These are phyloP conservation scores for Theropithecus gelada DNA, from an alignment of 2,113 vertebrate species.

Conservation along the genomic window DNA sequence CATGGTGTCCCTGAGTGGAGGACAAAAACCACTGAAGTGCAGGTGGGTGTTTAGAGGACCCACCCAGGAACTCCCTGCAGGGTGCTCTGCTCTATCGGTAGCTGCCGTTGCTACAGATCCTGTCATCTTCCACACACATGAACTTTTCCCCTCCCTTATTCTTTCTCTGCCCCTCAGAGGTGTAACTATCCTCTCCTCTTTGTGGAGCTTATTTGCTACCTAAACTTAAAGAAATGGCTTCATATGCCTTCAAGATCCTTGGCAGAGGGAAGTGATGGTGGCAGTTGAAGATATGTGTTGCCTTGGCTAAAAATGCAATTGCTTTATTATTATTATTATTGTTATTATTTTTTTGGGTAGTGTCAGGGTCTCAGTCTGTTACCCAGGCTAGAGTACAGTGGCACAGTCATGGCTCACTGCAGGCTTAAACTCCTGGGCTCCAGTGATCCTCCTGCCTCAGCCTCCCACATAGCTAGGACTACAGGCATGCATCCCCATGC, in stretches of 20 bases:
- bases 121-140: accelerated
- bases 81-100: no score
- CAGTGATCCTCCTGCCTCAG: no score
- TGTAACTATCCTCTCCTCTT: neutral
- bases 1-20: neutral
- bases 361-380: no score
- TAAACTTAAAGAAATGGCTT: neutral
- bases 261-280: neutral
- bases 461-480: no score
- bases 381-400: no score
- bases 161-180: neutral
- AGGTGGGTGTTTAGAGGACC: neutral
- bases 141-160: no score
- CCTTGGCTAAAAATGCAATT: neutral
- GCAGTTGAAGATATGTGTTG: neutral
- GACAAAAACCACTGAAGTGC: neutral
- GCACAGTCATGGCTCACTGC: no score
- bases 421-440: no score
- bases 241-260: neutral
- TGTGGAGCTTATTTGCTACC: neutral
- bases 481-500: no score
- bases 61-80: neutral
- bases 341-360: no score
- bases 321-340: neutral
- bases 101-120: neutral